Evolutionary conservation across 2,113 vertebrate genomes (phyloP), one percentile per base, ranked within the genome.

Genomic region (Bujurquina vittata): DNA sequence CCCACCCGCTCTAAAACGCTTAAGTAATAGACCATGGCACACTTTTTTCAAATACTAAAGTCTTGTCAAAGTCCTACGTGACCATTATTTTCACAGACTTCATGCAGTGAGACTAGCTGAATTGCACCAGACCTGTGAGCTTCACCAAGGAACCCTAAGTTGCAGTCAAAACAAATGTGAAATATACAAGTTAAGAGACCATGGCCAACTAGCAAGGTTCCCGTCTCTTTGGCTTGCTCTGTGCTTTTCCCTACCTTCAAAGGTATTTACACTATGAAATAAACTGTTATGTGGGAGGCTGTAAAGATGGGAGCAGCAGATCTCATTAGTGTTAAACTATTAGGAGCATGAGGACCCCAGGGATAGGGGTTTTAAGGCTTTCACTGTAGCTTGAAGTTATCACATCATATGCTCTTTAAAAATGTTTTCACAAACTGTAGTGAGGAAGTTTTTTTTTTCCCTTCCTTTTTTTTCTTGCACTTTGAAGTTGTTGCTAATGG

Each of bases 261-360:
- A 94, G 83, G 87, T 94, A 92, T 95, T 94, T 94, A 93, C 90
- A 88, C 55, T 81, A 81, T 40, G 72, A 90, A 92, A 86, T 92
- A 83, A 90, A 90, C 43, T 83, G 83, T 83, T 90, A 81, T 81
- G 87, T 91, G 73, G 88, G 89, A 75, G 84, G 87, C 82, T 87
- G 80, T 33, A 77, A 80, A 85, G 87, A 84, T 29, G 31, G 76
- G 61, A 93, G 87, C 87, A 84, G 83, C 86, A 88, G 81, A 91
- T 92, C 92, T 93, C 88, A 94, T 95, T 94, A 92, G 92, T 89
- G 87, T 91, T 92, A 89, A 93, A 92, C 92, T 87, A 91, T 90
- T 91, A 91, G 87, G 77, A 88, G 81, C 85, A 86, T 35, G 60
- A 74, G 79, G 77, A 85, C 93, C 84, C 78, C 5, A 23, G 92